Base-by-base conservation (phyloP, 2,888 invertebrate species). In the Heteromyza rotundicornis region DNA sequence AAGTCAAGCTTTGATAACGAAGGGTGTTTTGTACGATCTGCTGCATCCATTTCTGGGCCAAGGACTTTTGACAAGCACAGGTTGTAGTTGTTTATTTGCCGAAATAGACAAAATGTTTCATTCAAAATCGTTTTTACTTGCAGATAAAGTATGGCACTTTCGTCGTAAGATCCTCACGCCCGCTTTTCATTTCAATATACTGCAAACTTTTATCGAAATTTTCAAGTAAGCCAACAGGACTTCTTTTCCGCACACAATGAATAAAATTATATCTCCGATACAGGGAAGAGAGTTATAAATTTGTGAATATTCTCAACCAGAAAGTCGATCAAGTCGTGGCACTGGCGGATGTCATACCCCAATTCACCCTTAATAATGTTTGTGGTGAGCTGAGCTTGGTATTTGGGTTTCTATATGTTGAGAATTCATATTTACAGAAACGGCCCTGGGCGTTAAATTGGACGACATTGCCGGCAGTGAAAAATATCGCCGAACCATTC, bases 361-460 rank as follows among this genome's bases (percentile, higher is more conserved):
- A 84, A 53, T 86, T 87, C 70, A 86, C 90, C 1, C 84, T 92
- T 1, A 88, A 89, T 74, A 86, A 88, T 27, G 88, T 91, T 64
- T 90, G 90, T 74, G 90, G 90, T 90, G 80, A 75, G 82, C 73
- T 19, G 5, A 10, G 27, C 10, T 27, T 27, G 10, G 27, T 7
- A 27, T n/a, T n/a, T n/a, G n/a, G n/a, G n/a, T n/a, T n/a, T n/a
- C n/a, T n/a, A 27, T 27, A 27, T 27, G 10, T 27, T 27, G 5
- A 7, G 7, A 27, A 27, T 73, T 17, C 47, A 5, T 2, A 23
- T 57, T 40, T 20, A 14, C 17, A 82, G 82, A 87, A 84, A 87
- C 88, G 19, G 90, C 92, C 1, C 89, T 92, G 89, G 92, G 92
- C 1, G 86, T 87, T 0, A 85, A 85, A 61, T 81, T 91, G 10